Evolutionary conservation across 2,113 vertebrate species (phyloP).

Genomic region (Alligator mississippiensis): DNA sequence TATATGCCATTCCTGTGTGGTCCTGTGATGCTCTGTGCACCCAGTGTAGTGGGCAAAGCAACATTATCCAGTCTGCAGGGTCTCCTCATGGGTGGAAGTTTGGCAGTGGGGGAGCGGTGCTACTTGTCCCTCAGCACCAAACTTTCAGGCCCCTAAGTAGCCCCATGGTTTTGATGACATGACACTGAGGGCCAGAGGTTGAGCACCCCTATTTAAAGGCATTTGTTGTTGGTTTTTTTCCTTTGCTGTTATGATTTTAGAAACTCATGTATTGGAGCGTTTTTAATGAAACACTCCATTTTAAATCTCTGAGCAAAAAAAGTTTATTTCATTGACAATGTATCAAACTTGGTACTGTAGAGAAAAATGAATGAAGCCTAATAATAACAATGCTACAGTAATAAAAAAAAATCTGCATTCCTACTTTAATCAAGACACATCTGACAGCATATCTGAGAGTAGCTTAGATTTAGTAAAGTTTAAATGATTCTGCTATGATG

Average conservation of each 20-base stretch:
- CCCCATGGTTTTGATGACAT: too few relatives aligned
- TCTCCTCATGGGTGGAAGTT: too few relatives aligned
- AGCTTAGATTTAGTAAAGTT: background rate
- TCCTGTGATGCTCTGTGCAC: too few relatives aligned
- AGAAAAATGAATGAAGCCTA: background rate
- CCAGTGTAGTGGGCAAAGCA: too few relatives aligned
- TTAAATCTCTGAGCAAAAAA: background rate
- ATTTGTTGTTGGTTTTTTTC: background rate
- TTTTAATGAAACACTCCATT: background rate
- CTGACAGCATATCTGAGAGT: background rate
- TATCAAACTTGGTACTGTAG: background rate
- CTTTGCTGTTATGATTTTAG: background rate
- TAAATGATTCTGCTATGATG: background rate
- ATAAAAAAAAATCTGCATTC: background rate
- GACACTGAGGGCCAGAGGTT: too few relatives aligned
- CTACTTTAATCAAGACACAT: background rate
- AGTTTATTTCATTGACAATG: background rate
- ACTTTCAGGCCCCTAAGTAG: too few relatives aligned
- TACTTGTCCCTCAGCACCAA: too few relatives aligned
- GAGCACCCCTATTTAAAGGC: too few relatives aligned
- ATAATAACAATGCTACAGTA: rapidly evolving
- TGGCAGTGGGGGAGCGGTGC: too few relatives aligned
- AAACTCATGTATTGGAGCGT: background rate
- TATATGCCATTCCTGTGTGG: too few relatives aligned
- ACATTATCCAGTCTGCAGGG: too few relatives aligned